Evolutionary conservation across 2,113 vertebrate genomes (phyloP).

Genomic region (Pheucticus melanocephalus): DNA sequence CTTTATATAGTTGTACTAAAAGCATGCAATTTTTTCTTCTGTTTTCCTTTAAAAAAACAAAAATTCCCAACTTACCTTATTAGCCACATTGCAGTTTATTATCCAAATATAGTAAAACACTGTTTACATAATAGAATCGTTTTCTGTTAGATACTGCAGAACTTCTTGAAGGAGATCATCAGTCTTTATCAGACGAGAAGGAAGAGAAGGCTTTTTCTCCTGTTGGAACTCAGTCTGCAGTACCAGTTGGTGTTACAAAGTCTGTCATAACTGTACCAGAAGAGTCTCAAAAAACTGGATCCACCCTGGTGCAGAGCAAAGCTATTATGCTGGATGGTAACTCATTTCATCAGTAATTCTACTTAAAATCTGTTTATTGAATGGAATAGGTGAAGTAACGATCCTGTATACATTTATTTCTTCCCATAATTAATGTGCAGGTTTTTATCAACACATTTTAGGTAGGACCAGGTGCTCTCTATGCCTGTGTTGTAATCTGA

Average conservation of each 20-base stretch:
- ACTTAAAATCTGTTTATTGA: not conserved
- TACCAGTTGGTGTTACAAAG: not conserved
- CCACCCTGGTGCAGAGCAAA: not conserved
- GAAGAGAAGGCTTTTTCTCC: constrained; percentile 3
- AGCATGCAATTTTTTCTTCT: not conserved
- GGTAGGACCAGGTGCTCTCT: not conserved
- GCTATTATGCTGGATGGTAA: constrained; percentile 35
- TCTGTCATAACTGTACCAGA: not conserved
- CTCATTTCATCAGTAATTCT: not conserved
- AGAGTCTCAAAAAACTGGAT: not conserved
- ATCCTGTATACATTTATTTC: not conserved
- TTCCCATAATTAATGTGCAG: not conserved
- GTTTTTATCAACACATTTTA: not conserved
- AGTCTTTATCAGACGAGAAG: constrained; percentile 10
- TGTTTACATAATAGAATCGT: not conserved
- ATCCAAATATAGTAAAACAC: not conserved
- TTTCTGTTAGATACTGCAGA: constrained; percentile 45
- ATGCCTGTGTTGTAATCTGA: not conserved
- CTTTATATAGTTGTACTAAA: not conserved
- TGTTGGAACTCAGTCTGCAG: not conserved
- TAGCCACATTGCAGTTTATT: not conserved
- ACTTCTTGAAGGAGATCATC: constrained; percentile 10
- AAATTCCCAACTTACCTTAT: not conserved
- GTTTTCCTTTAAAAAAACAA: not conserved
- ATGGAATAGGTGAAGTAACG: not conserved